Conservation (phyloP, 1,140 invertebrate genomes). For the Bathynomus jamesi region DNA sequence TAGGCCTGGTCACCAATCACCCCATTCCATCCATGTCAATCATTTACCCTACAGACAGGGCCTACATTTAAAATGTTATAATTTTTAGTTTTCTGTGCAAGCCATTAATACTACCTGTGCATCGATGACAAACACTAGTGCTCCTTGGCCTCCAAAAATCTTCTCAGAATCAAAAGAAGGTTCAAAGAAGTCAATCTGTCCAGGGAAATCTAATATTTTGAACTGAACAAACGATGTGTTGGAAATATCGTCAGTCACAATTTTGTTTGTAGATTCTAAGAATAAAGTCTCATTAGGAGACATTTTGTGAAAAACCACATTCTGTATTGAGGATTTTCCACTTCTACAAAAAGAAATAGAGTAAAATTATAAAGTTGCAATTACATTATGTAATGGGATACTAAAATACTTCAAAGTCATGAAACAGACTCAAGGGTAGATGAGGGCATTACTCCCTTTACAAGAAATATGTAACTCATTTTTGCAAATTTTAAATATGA, state of each 20-base stretch:
- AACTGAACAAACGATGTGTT: slow-evolving; percentile 99
- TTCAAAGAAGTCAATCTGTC: slow-evolving; percentile 97
- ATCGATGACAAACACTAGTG: slow-evolving; percentile 98
- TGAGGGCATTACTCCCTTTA: too few species aligned
- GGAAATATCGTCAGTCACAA: slow-evolving; percentile 92
- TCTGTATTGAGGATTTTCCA: slow-evolving; percentile 99
- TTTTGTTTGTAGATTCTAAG: slow-evolving; percentile 95
- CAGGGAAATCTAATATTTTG: slow-evolving; percentile 99
- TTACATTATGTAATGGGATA: too few species aligned
- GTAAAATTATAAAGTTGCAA: neutral
- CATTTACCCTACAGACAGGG: too few species aligned
- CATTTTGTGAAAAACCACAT: slow-evolving; percentile 99
- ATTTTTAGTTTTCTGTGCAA: too few species aligned
- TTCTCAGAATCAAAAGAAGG: slow-evolving; percentile 89
- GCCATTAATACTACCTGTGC: slow-evolving; percentile 90
- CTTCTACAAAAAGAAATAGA: slow-evolving; percentile 58
- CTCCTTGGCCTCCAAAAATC: slow-evolving; percentile 90
- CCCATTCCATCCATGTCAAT: neutral
- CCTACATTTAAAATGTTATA: too few species aligned
- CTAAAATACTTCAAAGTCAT: too few species aligned
- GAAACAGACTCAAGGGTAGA: too few species aligned
- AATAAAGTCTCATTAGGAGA: slow-evolving; percentile 99
- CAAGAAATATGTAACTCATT: too few species aligned
- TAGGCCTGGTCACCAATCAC: neutral
- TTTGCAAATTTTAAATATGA: too few species aligned